Base-by-base conservation (phyloP, 2,888 invertebrate species). In the Palloptera scutellata region DNA sequence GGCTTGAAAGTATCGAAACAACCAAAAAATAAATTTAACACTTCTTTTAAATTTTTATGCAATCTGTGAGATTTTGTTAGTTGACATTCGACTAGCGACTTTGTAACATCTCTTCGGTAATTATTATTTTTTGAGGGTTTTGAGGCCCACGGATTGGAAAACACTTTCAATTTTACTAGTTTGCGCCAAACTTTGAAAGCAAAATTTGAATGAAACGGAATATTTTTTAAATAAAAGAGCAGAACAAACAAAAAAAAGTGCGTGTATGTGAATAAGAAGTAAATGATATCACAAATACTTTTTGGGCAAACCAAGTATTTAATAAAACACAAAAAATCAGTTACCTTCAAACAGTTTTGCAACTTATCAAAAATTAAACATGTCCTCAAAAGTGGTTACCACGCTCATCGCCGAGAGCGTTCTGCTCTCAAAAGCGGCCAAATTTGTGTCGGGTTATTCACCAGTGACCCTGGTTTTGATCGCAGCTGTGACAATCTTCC, bases 1-100 rank as follows among this genome's bases (percentile, higher is more conserved):
- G 52, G 40, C 57, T 61, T 63, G 43, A 69, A 68, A 69, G 68
- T 67, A 64, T 58, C 61, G 73, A 75, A 59, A 63, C 66, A 62
- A 57, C 74, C 73, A 75, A 30, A 30, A 30, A 30, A n/a, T n/a
- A 78, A 77, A 77, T 68, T 75, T 78, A 81, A 76, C 78, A 83
- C 80, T 83, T 83, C 82, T 82, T 82, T 84, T 81, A 84, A 84
- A 84, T 77, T 80, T 83, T 81, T 79, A 76, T 81, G 81, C 82
- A 79, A 79, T 79, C 79, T 77, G 74, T 70, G 77, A 77, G 70
- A 73, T 76, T 77, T 75, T 77, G 79, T 84, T 83, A 84, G 84
- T 84, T 80, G 80, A 75, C 75, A 76, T 73, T 75, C 75, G 76
- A 74, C 76, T 75, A 75, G 77, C 76, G 75, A 67, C 72, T 76